phyloP scores from a whole-genome alignment of 2,888 invertebrate species.

The Coenonympha glycerion region DNA sequence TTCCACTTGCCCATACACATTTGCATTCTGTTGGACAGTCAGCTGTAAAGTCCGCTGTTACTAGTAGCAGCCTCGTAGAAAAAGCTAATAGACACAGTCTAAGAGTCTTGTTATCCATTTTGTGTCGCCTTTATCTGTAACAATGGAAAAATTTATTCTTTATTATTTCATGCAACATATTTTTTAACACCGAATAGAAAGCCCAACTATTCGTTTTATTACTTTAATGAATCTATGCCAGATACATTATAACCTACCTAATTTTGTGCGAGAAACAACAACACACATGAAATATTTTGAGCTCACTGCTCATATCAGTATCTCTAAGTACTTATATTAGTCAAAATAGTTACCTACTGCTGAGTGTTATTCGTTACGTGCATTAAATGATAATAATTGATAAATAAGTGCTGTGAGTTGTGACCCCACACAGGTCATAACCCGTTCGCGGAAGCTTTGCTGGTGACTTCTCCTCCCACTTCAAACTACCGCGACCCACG shows the following conservation, averaged over 20 bases:
- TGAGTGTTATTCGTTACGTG: too few relatives aligned
- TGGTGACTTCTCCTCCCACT: too few relatives aligned
- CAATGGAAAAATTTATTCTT: slow-evolving; percentile 38
- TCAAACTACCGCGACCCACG: too few relatives aligned
- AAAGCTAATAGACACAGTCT: slow-evolving; percentile 37
- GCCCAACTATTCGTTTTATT: background rate
- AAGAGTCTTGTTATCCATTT: slow-evolving; percentile 51
- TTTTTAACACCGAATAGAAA: background rate
- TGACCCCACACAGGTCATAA: too few relatives aligned
- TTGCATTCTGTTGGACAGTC: slow-evolving; percentile 82
- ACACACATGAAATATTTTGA: background rate
- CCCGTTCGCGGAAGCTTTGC: too few relatives aligned
- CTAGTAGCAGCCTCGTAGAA: slow-evolving; percentile 43
- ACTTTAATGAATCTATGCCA: background rate
- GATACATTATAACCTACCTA: too few relatives aligned
- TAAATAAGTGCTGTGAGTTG: too few relatives aligned
- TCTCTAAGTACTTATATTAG: too few relatives aligned
- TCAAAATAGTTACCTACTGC: too few relatives aligned
- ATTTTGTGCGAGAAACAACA: background rate
- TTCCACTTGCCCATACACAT: slow-evolving; percentile 90
- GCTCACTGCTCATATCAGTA: too few relatives aligned
- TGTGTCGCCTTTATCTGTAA: slow-evolving; percentile 50
- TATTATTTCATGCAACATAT: background rate
- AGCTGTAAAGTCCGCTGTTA: slow-evolving; percentile 70
- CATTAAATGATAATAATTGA: too few relatives aligned